Base-by-base conservation (phyloP, 92 coral and sea anemone species). In the Epizoanthus ramosus region DNA sequence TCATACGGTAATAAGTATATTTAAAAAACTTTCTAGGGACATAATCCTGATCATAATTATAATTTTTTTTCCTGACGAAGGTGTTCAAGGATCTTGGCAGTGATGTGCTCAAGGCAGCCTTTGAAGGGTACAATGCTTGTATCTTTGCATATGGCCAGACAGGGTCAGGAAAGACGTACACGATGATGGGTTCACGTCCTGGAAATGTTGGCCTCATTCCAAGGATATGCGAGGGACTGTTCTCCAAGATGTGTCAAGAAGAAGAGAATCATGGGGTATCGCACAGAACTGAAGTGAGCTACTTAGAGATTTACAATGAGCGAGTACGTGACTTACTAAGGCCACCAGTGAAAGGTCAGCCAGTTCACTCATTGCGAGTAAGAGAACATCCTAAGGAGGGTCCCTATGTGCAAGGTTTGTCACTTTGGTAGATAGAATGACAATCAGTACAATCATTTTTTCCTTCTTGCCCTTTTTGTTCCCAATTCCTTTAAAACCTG, bases 331-430 rank as follows among this genome's bases (percentile, higher is more conserved):
- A 97, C 67, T 75, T 97, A 10, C 84, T 97, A 22, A 81, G 98
- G 45, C 99, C 99, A 5, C 99, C 99, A 4, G 86, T 90, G 21
- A 97, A 94, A 72, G 98, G 98, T 50, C 85, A 89, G 19, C 79
- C 92, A 5, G 91, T 91, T 19, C 99, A 97, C 75, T 94, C 98
- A 12, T 85, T 97, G 73, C 86, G 91, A 58, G 99, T 97, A 5
- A 58, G 99, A 75, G 99, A 97, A 56, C 99, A 97, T 73, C 99
- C 99, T 1, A 97, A 95, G 60, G 99, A 97, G 47, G 99, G 99
- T 17, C 98, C 98, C 1, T 97, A 97, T 90, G 99, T 97, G 9
- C 99, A 97, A 89, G 97, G 99, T 97, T 65, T 28, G 90, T 54
- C 19, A 79, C 45, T 33, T 31, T 45, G n/a, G n/a, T n/a, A n/a